Conservation (phyloP, 2,888 invertebrate genomes). For the Siphlonurus alternatus region DNA sequence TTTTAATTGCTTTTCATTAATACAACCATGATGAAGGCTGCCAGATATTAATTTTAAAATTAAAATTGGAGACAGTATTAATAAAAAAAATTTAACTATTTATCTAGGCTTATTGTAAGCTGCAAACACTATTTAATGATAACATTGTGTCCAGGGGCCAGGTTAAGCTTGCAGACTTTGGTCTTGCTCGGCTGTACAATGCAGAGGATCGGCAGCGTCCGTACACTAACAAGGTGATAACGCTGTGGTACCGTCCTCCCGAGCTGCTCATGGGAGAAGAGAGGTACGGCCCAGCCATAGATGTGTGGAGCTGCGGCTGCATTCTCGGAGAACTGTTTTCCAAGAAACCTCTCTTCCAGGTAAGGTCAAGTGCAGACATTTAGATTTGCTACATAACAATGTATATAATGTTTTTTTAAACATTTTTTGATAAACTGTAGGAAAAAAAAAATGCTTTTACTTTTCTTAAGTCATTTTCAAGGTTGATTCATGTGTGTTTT, state of each 20-base stretch:
- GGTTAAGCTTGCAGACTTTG: slow-evolving; percentile 98
- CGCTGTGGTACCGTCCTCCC: slow-evolving; percentile 97
- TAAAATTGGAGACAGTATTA: too few species aligned
- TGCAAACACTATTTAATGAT: background rate
- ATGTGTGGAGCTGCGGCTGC: slow-evolving; percentile 99
- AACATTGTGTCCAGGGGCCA: slow-evolving; percentile 56
- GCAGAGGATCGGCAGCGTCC: slow-evolving; percentile 89
- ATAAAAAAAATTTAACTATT: too few species aligned
- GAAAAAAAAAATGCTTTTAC: slow-evolving; percentile 2
- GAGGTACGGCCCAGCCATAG: slow-evolving; percentile 91
- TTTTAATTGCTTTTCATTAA: too few species aligned
- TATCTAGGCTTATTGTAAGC: too few species aligned
- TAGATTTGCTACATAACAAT: slow-evolving; percentile 1
- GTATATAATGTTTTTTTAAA: slow-evolving; percentile 1
- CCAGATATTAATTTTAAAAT: too few species aligned
- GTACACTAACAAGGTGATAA: slow-evolving; percentile 98
- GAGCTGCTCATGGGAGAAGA: slow-evolving; percentile 94
- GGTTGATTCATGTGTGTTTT: too few species aligned
- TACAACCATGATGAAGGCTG: too few species aligned
- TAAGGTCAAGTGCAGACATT: slow-evolving; percentile 30
- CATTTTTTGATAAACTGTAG: background rate
- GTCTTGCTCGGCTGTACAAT: slow-evolving; percentile 87
- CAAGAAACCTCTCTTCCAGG: slow-evolving; percentile 91
- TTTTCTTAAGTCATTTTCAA: too few species aligned
- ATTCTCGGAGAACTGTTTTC: slow-evolving; percentile 95